Base-by-base conservation (phyloP, 2,797 vertebrate genomes). In the Thamnophis elegans region DNA sequence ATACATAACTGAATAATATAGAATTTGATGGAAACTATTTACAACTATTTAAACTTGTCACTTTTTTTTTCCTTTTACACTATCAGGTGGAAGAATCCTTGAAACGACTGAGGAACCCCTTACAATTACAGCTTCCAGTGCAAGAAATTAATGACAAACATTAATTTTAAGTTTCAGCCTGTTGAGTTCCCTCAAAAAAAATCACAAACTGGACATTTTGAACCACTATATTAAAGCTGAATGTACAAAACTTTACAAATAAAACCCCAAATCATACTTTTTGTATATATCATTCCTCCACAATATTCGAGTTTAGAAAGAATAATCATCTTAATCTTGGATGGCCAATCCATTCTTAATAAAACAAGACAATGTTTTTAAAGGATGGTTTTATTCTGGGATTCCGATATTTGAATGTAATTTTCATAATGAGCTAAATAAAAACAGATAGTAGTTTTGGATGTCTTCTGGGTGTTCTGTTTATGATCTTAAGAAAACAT, bases 41-140 rank as follows among this genome's bases (percentile, higher is more conserved):
- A 82, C 36, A 82, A 11, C 73, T 47, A 12, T 47, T 22, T 0
- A 26, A 93, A 14, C 4, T 88, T 42, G 25, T 92, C 87, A 32
- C 47, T 92, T 58, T 89, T 78, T 11, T 0, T 87, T 91, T 60
- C 94, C 47, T 95, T 60, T 96, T 60, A 65, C n/a, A 47, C 7
- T 85, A 2, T 89, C 96, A 99, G 99, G 97, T 98, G 90, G 98
- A 98, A 96, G 98, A 98, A 55, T 98, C 98, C 90, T 96, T 99
- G 94, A 97, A 92, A 91, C 98, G 97, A 9, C 96, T 99, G 94
- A 98, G 97, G 90, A 97, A 97, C 5, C 97, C 98, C 25, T 98
- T 98, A 89, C 96, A 95, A 12, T 96, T 98, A 90, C 97, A 94
- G 92, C 97, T 98, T 28, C 98, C 98, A 14, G 94, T 98, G 51